Percentiles rank a stretch among this genome's conserved stretches.
These are phyloP conservation scores for Hexactinellida sp. DNA, from an alignment of 37 sponge, comb jelly and placozoan species.

Conservation along the genomic window DNA sequence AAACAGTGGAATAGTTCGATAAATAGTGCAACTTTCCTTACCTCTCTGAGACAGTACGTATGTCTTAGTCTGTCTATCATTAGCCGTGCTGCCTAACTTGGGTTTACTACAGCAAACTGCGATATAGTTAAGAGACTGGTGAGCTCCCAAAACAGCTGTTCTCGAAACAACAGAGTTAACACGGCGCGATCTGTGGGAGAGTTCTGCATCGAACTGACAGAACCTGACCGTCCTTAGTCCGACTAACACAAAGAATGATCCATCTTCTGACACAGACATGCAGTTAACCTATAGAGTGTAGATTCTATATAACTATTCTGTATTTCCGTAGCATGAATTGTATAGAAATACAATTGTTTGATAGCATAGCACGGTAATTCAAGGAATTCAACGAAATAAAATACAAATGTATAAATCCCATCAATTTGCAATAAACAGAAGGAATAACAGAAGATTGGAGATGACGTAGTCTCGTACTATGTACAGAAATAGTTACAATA, in stretches of 20 bases:
- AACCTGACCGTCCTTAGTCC: not conserved
- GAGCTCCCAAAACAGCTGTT: not conserved
- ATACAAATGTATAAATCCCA: no score
- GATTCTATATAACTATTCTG: no score
- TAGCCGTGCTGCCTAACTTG: not conserved
- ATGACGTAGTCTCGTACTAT: no score
- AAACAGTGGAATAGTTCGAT: no score
- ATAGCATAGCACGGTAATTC: no score
- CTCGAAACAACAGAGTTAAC: not conserved
- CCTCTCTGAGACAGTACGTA: not conserved
- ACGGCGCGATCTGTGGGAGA: not conserved
- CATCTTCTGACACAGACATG: conserved; percentile 17
- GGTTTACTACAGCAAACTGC: not conserved
- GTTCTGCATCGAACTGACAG: conserved; percentile 9
- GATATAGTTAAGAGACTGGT: not conserved
- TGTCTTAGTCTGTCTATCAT: not conserved
- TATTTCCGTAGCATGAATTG: no score
- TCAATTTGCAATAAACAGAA: no score
- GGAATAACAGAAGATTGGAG: no score
- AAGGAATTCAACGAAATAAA: no score
- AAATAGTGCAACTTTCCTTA: not conserved
- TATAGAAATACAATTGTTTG: no score
- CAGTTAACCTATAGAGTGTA: not conserved
- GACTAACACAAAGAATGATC: conserved; percentile 5
- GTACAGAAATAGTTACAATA: no score